These are phyloP conservation scores for Sebastes fasciatus DNA, from an alignment of 2,113 vertebrate genomes.

Conservation along the genomic window DNA sequence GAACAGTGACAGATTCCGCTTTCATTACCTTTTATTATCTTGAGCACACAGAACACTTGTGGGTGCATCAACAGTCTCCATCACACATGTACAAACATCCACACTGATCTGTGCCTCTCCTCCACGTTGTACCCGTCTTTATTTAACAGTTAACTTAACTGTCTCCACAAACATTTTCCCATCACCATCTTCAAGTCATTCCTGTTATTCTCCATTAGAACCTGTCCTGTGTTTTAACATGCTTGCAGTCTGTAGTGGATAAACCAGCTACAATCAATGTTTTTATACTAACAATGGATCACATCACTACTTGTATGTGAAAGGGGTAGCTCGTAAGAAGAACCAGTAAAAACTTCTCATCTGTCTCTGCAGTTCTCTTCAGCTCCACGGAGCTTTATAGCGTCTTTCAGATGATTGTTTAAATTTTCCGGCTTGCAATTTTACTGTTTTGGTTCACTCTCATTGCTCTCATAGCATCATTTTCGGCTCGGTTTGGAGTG, in stretches of 20 bases:
- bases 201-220: neutral
- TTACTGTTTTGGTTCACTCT: neutral
- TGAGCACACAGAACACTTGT: too few species aligned
- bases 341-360: neutral
- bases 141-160: neutral
- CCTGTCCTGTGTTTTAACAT: neutral
- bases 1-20: neutral
- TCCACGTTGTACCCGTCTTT: neutral
- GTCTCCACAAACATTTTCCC: too few species aligned
- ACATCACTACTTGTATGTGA: neutral
- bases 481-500: neutral
- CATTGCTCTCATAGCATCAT: neutral
- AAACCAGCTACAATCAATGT: neutral
- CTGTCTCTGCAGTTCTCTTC: neutral
- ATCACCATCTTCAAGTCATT: neutral
- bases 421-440: neutral
- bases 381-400: too few species aligned
- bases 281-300: neutral
- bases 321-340: neutral
- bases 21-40: constrained; percentile 17
- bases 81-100: neutral
- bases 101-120: neutral
- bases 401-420: neutral
- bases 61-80: neutral
- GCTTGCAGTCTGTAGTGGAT: neutral